A percentile compares a stretch with the other conserved stretches of the same genome.
Evolutionary conservation across 2,797 vertebrate species (phyloP).

Genomic region (Tolypeutes matacus): DNA sequence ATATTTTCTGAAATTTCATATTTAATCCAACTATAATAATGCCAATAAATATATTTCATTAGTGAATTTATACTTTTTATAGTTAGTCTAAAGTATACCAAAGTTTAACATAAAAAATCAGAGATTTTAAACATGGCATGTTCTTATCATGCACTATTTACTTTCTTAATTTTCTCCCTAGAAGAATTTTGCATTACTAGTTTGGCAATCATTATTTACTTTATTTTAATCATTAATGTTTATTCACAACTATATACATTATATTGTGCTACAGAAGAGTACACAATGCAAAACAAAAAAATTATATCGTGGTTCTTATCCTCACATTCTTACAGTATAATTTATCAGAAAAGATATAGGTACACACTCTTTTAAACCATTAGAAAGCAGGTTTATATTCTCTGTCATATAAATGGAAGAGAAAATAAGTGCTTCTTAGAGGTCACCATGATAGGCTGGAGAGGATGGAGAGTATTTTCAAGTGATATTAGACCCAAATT

Average conservation of each 20-base stretch:
- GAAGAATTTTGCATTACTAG: neutral
- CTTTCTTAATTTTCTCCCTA: constrained; percentile 4
- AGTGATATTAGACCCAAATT: neutral
- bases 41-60: neutral
- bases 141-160: neutral
- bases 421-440: constrained; percentile 20
- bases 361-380: neutral
- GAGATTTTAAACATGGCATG: neutral
- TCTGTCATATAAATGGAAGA: neutral
- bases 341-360: neutral
- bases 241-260: neutral
- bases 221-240: constrained; percentile 32
- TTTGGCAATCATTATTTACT: neutral
- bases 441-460: neutral
- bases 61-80: neutral
- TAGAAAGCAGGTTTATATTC: neutral
- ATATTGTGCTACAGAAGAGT: neutral
- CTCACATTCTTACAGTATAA: neutral
- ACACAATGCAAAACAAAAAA: neutral
- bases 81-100: neutral
- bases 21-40: neutral
- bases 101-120: constrained; percentile 3
- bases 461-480: neutral
- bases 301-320: neutral
- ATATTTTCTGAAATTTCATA: neutral